Conservation (phyloP, 2,113 vertebrate genomes). For the Cygnus atratus region DNA sequence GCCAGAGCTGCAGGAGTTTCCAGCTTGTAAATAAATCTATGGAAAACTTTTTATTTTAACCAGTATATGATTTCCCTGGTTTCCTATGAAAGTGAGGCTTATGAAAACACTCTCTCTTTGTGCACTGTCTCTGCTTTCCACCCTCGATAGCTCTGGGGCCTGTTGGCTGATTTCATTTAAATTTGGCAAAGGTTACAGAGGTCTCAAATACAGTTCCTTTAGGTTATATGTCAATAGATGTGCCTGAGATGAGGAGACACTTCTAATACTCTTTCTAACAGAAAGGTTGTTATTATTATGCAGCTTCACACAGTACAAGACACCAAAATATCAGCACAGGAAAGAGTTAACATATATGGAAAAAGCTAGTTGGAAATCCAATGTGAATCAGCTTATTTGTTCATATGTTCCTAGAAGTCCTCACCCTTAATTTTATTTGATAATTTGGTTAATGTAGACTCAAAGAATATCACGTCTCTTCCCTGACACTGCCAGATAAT, state of each 20-base stretch:
- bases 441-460: background rate
- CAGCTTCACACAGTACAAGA: background rate
- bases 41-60: background rate
- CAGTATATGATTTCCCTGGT: background rate
- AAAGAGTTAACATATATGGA: background rate
- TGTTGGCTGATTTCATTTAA: background rate
- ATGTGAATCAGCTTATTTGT: background rate
- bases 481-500: background rate
- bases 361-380: background rate
- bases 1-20: slow-evolving; percentile 56
- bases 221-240: background rate
- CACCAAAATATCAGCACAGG: fast-evolving
- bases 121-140: background rate
- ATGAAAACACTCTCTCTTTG: background rate
- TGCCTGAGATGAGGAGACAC: background rate
- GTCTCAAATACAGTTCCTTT: background rate
- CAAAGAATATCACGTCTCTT: background rate
- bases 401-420: background rate
- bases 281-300: background rate
- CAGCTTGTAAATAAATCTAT: background rate
- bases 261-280: background rate
- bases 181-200: background rate
- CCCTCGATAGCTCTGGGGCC: background rate
- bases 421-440: background rate
- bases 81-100: background rate